Base-by-base conservation (phyloP, 2,888 invertebrate genomes). In the Epinotia ramella region DNA sequence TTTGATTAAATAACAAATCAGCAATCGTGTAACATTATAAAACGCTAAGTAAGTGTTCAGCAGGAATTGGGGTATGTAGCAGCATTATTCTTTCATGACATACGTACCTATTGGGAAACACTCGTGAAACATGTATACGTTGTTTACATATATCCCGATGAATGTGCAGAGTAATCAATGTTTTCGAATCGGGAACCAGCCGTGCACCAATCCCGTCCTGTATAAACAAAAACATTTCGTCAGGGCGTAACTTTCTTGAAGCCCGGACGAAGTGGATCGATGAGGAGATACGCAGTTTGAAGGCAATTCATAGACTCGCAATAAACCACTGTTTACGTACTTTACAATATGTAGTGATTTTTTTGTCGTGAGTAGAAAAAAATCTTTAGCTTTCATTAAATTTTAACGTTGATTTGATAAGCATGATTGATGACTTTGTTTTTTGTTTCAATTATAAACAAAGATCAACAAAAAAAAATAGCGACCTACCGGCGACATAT, bases 141-240 rank as follows among this genome's bases (percentile, higher is more conserved):
- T 65, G 65, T 18, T 49, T 16, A 40, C 49, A 20, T 49, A 49
- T 24, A 16, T 20, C 46, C 46, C 24, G 46, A 65, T 2, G 44
- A 28, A 60, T 62, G 16, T 68, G 9, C 20, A 44, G 57, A 57
- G 56, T 68, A 68, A 68, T 56, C 57, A 68, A 68, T 68, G 68
- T 57, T 68, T 68, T 68, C 57, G 24, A 67, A 67, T 40, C 33
- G n/a, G 18, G 16, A 28, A 56, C 40, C 20, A 46, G 18, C 18
- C 20, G 57, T 7, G 65, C 64, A 33, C 33, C 33, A 62, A 62
- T 62, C 62, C n/a, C 62, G 40, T 63, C 44, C 63, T 63, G 12
- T 44, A 9, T n/a, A 66, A 53, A 66, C 33, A 66, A 28, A 66
- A 66, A 49, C 53, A 66, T 66, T 53, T 49, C n/a, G 28, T 11